Evolutionary conservation across 2,113 vertebrate species (phyloP), one percentile per base, ranked within the genome.

Genomic region (Haplotaxodon microlepis): DNA sequence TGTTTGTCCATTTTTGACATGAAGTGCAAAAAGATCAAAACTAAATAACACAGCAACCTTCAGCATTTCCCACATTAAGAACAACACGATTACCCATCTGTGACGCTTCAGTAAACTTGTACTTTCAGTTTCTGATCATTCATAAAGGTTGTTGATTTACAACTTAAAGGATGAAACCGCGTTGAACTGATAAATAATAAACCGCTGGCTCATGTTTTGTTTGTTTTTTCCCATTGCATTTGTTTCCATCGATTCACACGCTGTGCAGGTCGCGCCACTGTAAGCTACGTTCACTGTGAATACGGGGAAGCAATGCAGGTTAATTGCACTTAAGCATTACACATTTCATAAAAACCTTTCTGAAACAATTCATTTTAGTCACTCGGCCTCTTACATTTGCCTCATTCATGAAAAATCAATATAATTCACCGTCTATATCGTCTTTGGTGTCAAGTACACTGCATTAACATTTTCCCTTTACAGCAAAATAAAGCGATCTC

Each of bases 241-340:
- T 12, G 9, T 38, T 51, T 82, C 66, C 51, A 78, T 27, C 3
- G 34, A 24, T 71, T 81, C 78, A 27, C 71, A n/a, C 61, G 17
- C 63, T 38, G 29, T 19, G 73, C 29, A 80, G 31, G 13, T 51
- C 2, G 11, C 5, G 61, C 45, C 57, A 61, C 81, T 76, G 21
- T 36, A 16, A 29, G 31, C 36, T 53, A 56, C 3, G 11, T 71
- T 81, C 12, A 51, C 86, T 45, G 61, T 27, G 31, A 54, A 82
- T 71, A 85, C 71, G 53, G 78, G 79, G 42, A 76, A 82, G 56
- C 31, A 47, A 82, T 24, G 81, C 36, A 40, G 38, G 89, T 85
- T 92, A 88, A 91, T 85, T 91, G 91, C 83, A 89, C 86, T 92
- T 92, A 9, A 90, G 54, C 80, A 6, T 36, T n/a, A 61, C 19